Conservation (phyloP, 2,888 invertebrate genomes). For the Acronicta aceris region DNA sequence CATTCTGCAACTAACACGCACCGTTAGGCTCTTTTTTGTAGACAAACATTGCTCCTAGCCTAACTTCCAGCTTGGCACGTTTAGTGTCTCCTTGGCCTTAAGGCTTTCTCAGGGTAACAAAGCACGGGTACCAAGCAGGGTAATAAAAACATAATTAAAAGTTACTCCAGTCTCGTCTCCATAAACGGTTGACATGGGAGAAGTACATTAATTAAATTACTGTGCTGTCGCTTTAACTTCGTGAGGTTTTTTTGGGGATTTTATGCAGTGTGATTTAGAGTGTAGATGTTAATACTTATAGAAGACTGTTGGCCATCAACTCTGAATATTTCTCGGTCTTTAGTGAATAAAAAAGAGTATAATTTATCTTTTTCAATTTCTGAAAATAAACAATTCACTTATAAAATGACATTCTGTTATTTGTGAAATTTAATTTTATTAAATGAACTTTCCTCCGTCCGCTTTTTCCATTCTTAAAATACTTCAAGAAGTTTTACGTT, state of each 20-base stretch:
- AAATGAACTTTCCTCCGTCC: no score
- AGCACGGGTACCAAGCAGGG: conserved; percentile 39
- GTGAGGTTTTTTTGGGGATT: conserved; percentile 12
- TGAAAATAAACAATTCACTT: no score
- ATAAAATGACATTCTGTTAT: no score
- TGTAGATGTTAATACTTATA: background rate
- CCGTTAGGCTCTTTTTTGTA: no score
- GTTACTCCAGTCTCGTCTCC: conserved; percentile 45
- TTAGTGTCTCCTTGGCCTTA: background rate
- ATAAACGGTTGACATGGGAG: conserved; percentile 56
- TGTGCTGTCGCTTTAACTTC: conserved; percentile 27
- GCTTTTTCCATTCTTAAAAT: background rate
- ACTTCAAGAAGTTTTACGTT: conserved; percentile 8
- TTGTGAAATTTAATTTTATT: no score
- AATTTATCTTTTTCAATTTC: no score
- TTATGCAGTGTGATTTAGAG: conserved; percentile 6
- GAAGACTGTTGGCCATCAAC: no score
- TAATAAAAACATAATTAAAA: conserved; percentile 56
- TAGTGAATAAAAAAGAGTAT: no score
- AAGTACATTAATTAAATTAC: conserved; percentile 48
- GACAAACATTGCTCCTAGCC: no score
- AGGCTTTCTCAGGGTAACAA: conserved; percentile 24
- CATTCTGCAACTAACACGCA: no score
- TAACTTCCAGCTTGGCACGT: no score
- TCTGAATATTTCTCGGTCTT: no score